phyloP scores from a whole-genome alignment of 1,140 invertebrate species.

The Periplaneta americana region DNA sequence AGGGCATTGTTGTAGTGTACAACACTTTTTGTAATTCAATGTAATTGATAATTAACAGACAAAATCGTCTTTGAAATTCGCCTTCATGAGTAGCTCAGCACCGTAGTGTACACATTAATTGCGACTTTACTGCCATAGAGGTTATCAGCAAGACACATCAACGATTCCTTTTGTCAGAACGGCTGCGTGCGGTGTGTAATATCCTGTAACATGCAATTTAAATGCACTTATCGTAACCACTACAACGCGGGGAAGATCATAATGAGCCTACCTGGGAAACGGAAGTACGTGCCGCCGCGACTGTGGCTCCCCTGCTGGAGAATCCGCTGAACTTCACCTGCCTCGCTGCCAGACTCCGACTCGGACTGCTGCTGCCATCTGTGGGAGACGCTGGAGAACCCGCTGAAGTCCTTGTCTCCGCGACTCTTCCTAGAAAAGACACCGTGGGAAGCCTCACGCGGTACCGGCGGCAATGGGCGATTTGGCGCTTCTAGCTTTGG shows the following conservation, averaged over 20 bases:
- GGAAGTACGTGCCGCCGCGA: constrained; percentile 8
- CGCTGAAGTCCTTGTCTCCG: not conserved
- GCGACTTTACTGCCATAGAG: too few relatives aligned
- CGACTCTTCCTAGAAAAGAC: not conserved
- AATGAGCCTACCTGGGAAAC: constrained; percentile 7
- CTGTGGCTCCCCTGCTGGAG: constrained; percentile 15
- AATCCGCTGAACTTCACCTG: constrained; percentile 27
- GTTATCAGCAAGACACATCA: too few relatives aligned
- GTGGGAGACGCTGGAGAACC: not conserved
- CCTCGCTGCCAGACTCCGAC: constrained; percentile 28
- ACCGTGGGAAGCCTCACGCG: constrained; percentile 12
- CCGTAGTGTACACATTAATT: too few relatives aligned
- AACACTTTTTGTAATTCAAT: too few relatives aligned
- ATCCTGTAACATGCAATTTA: too few relatives aligned
- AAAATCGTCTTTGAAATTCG: too few relatives aligned
- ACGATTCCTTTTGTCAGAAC: too few relatives aligned
- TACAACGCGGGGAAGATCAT: not conserved
- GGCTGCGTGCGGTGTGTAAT: too few relatives aligned
- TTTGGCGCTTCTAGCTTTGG: constrained; percentile 21
- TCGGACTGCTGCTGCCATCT: constrained; percentile 21
- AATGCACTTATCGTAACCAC: too few relatives aligned
- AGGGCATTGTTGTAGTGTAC: too few relatives aligned
- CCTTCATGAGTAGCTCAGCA: too few relatives aligned
- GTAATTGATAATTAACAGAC: too few relatives aligned
- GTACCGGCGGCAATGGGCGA: constrained; percentile 31